Conservation (phyloP, 1,140 invertebrate species). For the Micrasema longulum region DNA sequence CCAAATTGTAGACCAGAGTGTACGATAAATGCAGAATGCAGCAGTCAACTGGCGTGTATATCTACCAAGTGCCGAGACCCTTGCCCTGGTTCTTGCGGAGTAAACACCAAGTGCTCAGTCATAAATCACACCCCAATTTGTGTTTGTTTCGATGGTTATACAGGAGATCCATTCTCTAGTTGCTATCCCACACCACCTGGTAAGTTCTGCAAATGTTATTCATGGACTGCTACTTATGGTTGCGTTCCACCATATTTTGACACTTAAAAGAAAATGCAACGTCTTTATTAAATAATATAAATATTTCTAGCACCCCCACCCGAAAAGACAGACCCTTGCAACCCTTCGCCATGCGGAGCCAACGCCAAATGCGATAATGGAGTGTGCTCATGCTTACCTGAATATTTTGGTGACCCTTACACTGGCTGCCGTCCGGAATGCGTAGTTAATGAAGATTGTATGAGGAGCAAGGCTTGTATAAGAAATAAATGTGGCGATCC, state of each 20-base stretch:
- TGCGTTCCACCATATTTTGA: too few species aligned
- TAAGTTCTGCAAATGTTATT: background rate
- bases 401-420: slow-evolving; percentile 80
- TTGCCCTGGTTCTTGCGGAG: slow-evolving; percentile 78
- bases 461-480: slow-evolving; percentile 77
- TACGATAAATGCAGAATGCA: slow-evolving; percentile 76
- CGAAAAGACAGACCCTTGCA: slow-evolving; percentile 68
- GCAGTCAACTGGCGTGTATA: slow-evolving; percentile 72
- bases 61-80: slow-evolving; percentile 76
- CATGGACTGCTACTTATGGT: too few species aligned
- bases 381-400: slow-evolving; percentile 81
- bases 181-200: slow-evolving; percentile 63
- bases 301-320: slow-evolving; percentile 57
- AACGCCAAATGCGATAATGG: slow-evolving; percentile 83
- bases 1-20: slow-evolving; percentile 79
- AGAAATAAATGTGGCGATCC: slow-evolving; percentile 78
- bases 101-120: slow-evolving; percentile 71
- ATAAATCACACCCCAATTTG: slow-evolving; percentile 75
- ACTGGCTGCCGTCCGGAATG: slow-evolving; percentile 77
- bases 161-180: slow-evolving; percentile 75
- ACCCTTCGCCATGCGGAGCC: slow-evolving; percentile 73
- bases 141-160: slow-evolving; percentile 71
- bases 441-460: slow-evolving; percentile 79
- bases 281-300: too few species aligned
- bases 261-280: too few species aligned